These are phyloP conservation scores for Lepidurus packardi DNA, from an alignment of 1,140 invertebrate genomes.

Conservation along the genomic window DNA sequence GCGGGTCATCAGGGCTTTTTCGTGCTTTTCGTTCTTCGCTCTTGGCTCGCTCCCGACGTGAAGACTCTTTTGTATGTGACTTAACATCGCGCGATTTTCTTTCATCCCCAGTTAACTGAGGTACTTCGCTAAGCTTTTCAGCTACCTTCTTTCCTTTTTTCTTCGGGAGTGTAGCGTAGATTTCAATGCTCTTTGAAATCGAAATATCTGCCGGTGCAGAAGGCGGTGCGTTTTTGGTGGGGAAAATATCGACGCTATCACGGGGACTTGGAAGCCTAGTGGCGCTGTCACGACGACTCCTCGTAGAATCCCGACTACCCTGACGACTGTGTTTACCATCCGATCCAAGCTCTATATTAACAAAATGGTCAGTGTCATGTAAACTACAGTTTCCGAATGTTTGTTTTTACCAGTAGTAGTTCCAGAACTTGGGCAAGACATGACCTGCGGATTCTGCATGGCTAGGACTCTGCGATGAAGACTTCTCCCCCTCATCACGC, in stretches of 20 bases:
- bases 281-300: slow-evolving; percentile 54
- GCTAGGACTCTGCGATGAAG: slow-evolving; percentile 70
- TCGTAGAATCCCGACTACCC: slow-evolving; percentile 59
- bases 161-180: slow-evolving; percentile 85
- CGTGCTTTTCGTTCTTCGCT: slow-evolving; percentile 69
- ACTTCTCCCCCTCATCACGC: slow-evolving; percentile 79
- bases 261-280: slow-evolving; percentile 45
- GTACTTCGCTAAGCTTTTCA: slow-evolving; percentile 57
- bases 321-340: slow-evolving; percentile 63
- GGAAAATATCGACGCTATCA: slow-evolving; percentile 28
- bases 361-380: slow-evolving; percentile 22
- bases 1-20: slow-evolving; percentile 26
- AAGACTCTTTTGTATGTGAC: not conserved
- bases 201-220: slow-evolving; percentile 45
- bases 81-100: slow-evolving; percentile 31
- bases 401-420: not conserved
- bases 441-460: slow-evolving; percentile 51
- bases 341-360: slow-evolving; percentile 27
- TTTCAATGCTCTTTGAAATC: slow-evolving; percentile 67
- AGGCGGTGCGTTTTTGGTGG: slow-evolving; percentile 30
- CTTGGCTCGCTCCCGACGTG: slow-evolving; percentile 57
- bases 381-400: slow-evolving; percentile 34
- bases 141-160: slow-evolving; percentile 60
- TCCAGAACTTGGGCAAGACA: not conserved
- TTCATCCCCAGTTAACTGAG: slow-evolving; percentile 36